Conservation (phyloP, 2,113 vertebrate genomes). For the Colossoma macropomum region DNA sequence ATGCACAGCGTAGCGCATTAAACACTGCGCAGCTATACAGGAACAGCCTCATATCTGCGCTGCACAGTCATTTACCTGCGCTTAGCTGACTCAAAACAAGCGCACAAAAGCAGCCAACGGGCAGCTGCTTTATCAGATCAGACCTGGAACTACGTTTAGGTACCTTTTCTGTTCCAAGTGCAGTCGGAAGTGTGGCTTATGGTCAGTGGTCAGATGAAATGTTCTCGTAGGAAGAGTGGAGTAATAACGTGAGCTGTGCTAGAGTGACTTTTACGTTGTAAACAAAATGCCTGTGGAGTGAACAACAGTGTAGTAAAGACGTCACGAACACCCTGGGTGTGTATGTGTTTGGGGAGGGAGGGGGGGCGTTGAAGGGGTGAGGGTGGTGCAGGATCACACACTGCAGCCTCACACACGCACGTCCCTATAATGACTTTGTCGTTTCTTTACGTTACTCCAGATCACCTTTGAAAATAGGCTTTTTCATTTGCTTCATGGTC, state of each 20-base stretch:
- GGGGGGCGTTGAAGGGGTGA: neutral
- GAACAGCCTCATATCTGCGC: too few species aligned
- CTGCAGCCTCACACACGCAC: neutral
- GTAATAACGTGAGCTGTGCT: neutral
- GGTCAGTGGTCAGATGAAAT: too few species aligned
- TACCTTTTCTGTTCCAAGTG: too few species aligned
- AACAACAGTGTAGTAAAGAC: slow-evolving; percentile 61
- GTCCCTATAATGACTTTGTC: neutral
- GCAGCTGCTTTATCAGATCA: too few species aligned
- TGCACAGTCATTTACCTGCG: too few species aligned
- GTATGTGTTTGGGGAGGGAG: neutral
- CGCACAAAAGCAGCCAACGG: too few species aligned
- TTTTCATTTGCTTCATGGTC: neutral
- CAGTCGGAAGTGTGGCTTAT: too few species aligned
- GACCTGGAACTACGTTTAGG: too few species aligned
- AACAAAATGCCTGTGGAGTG: slow-evolving; percentile 47
- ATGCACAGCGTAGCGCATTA: neutral
- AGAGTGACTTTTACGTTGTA: slow-evolving; percentile 37
- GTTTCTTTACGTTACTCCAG: neutral
- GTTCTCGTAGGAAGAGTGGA: neutral
- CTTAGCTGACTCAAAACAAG: too few species aligned
- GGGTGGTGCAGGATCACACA: slow-evolving; percentile 4
- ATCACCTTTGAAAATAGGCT: neutral
- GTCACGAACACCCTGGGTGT: slow-evolving; percentile 55
- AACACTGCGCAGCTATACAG: too few species aligned